Evolutionary conservation across 2,797 vertebrate species (phyloP), one percentile per base, ranked within the genome.

Genomic region (Chaetodon trifasciatus): DNA sequence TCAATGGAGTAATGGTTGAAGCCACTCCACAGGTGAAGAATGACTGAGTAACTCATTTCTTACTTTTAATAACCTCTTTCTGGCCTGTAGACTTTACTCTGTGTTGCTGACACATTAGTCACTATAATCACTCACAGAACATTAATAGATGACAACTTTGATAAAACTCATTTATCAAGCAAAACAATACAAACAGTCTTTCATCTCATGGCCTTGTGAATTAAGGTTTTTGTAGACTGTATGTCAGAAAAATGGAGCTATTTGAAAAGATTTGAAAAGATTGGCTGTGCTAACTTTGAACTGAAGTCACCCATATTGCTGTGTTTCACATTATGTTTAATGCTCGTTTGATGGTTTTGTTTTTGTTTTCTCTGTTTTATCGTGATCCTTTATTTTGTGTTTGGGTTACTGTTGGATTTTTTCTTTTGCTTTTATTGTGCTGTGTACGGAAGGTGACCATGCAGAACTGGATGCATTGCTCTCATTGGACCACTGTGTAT

Each of bases 121-220:
- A 75, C 44, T 82, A 78, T 60, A 67, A 73, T 60, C 62, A 19
- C 40, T 66, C 58, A 0, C 17, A 16, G 46, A 49, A 60, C 23
- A 49, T 24, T 53, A 58, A 55, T 9, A 37, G 56, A 39, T 17
- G 77, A 76, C 69, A 62, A 16, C 64, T 58, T 4, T 64, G 70
- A 84, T 52, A 32, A 76, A 83, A 63, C 53, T 72, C 16, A 15
- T 61, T 78, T 62, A 60, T 66, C 42, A 70, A 40, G 61, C 32
- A 11, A 17, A 57, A 11, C 13, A 49, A 64, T 16, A 44, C 16
- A 63, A 58, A 58, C 28, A n/a, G 35, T 58, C 17, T 67, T 17
- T 67, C 19, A 1, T 23, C 60, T 56, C 28, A 46, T 8, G 8
- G 35, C 24, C 21, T 0, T 42, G 40, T 28, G 23, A 15, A 46